phyloP scores from a whole-genome alignment of 2,113 vertebrate species.

The Tor tambroides region DNA sequence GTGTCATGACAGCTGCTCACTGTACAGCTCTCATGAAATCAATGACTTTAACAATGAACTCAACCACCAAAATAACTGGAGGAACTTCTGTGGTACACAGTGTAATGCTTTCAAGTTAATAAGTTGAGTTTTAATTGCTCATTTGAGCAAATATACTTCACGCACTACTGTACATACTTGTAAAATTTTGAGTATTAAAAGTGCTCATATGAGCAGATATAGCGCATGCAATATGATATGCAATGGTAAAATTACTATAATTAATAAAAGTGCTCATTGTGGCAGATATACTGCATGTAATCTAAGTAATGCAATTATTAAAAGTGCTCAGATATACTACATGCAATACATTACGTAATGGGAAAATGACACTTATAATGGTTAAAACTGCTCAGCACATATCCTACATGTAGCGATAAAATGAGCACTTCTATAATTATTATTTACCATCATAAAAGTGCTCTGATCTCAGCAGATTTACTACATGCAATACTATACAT shows the following conservation, averaged over 20 bases:
- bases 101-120: neutral
- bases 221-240: neutral
- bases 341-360: neutral
- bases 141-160: neutral
- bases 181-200: neutral
- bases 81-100: neutral
- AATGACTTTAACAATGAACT: neutral
- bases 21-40: neutral
- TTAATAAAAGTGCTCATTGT: neutral
- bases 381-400: neutral
- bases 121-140: neutral
- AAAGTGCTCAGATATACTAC: neutral
- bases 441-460: neutral
- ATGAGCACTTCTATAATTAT: too few relatives aligned
- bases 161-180: neutral
- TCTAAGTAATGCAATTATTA: too few relatives aligned
- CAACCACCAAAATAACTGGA: neutral
- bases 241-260: neutral
- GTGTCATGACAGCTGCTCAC: constrained; percentile 4
- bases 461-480: neutral
- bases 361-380: neutral
- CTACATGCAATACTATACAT: neutral
- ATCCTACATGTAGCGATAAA: neutral
- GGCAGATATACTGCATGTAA: neutral
- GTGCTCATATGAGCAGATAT: neutral